Evolutionary conservation across 2,113 vertebrate genomes (phyloP), one percentile per base, ranked within the genome.

Genomic region (Cheirogaleus medius): DNA sequence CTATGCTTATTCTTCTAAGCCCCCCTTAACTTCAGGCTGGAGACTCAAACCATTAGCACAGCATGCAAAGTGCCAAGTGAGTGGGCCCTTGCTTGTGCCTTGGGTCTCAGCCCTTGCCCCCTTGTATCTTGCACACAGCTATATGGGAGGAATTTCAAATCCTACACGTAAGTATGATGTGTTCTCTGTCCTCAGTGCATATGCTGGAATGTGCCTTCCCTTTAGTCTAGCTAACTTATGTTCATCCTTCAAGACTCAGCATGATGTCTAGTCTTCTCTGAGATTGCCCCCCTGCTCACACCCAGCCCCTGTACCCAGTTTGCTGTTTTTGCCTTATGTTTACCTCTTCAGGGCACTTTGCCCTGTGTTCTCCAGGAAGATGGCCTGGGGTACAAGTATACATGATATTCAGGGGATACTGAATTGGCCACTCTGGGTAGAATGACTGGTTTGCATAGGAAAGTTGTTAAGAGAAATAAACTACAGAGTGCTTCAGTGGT

Each of bases 81-180:
- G 64, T 8, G 6, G 37, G 21, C 20, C 39, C 34, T 32, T 32
- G 60, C 32, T 60, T 12, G 3, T 1, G 8, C 32, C 34, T 73
- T 29, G 34, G 4, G 69, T n/a, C 47, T 52, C 23, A 29, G n/a
- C 15, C 18, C 13, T 88, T 54, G 42, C 11, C 21, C 8, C 42
- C 21, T 60, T 39, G 10, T 60, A 1, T 17, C 49, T 74, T 68
- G n/a, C 23, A 56, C 17, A 23, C n/a, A 80, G 76, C 25, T 47
- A 27, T 23, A 0, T 18, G 37, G 69, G 58, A 42, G 42, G 39
- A 74, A 39, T 37, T 39, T 91, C 8, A 54, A 37, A 15, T 47
- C 44, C 71, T 29, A 0, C 32, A 8, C 10, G 0, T 17, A 60
- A 76, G 42, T 69, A 27, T 10, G 14, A 4, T 20, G 3, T 42